Base-by-base conservation (phyloP, 2,797 vertebrate species). In the Bovichtus diacanthus region DNA sequence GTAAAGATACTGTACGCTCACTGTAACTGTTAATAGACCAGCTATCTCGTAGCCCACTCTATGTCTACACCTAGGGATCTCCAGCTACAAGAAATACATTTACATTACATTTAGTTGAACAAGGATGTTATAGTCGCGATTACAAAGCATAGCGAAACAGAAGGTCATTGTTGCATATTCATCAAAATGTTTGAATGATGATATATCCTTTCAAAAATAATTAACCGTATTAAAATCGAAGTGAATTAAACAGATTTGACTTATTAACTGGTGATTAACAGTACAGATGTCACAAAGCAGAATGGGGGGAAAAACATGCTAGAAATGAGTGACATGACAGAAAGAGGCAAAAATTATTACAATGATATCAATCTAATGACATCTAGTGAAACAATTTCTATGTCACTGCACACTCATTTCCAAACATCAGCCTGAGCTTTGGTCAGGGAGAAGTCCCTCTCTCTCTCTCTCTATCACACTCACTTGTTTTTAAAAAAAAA, bases 351-450 rank as follows among this genome's bases (percentile, higher is more conserved):
- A 78, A 87, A 89, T 69, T 77, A 85, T 76, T 59, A 75, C 65
- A 76, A 92, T 88, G 81, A 89, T 86, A 77, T 90, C 77, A 68
- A 73, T 74, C 88, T 91, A 93, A 91, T 91, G 84, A 90, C 25
- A 78, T 65, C 83, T 85, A 90, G 38, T 86, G 85, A 87, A 81
- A 82, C 70, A 16, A 84, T 73, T 79, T 59, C 79, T 80, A 80
- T 74, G 79, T 80, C 70, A 89, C 95, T 94, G 94, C 94, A 95
- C 91, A 95, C 93, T 95, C 93, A 95, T 95, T 95, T 92, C 84
- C 76, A 84, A 85, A 76, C 53, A 73, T 81, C 49, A 69, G 59
- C 31, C 73, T 60, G 58, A 84, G 55, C 44, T 77, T 63, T 79
- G 68, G 60, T 51, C 21, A 34, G 46, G 21, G 15, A 66, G 5